Conservation (phyloP, 2,113 vertebrate genomes). For the Noctilio leporinus region DNA sequence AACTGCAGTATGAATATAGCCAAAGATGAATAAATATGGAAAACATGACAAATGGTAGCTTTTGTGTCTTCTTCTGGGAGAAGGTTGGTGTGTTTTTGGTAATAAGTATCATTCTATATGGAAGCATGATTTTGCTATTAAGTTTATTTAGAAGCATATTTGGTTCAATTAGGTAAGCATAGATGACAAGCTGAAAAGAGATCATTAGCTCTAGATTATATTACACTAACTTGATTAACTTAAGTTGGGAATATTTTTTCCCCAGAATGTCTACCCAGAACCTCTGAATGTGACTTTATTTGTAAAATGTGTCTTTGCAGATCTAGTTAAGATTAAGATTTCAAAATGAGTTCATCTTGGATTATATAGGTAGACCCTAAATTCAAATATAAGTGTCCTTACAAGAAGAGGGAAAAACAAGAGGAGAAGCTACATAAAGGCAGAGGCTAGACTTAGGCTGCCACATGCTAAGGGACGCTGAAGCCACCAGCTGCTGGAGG, state of each 20-base stretch:
- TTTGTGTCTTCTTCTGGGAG: neutral
- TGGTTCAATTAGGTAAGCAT: neutral
- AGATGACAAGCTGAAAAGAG: neutral
- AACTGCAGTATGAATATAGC: neutral
- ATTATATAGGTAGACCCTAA: neutral
- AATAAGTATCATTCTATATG: neutral
- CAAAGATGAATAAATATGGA: neutral
- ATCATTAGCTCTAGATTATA: neutral
- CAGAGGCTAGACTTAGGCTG: neutral
- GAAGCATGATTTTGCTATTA: neutral
- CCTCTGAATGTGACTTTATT: neutral
- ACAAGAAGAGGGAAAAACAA: neutral
- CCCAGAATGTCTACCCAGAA: neutral
- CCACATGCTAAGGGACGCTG: neutral
- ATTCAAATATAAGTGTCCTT: neutral
- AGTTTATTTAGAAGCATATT: neutral
- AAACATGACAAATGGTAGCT: neutral
- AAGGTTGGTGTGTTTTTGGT: neutral
- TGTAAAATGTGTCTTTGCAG: neutral
- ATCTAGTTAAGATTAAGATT: neutral
- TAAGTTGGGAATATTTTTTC: neutral
- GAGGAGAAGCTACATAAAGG: neutral
- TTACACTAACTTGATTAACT: neutral
- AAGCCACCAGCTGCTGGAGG: neutral
- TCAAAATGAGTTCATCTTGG: neutral